phyloP scores from a whole-genome alignment of 2,888 invertebrate species.

The Platerodrilus igneus region DNA sequence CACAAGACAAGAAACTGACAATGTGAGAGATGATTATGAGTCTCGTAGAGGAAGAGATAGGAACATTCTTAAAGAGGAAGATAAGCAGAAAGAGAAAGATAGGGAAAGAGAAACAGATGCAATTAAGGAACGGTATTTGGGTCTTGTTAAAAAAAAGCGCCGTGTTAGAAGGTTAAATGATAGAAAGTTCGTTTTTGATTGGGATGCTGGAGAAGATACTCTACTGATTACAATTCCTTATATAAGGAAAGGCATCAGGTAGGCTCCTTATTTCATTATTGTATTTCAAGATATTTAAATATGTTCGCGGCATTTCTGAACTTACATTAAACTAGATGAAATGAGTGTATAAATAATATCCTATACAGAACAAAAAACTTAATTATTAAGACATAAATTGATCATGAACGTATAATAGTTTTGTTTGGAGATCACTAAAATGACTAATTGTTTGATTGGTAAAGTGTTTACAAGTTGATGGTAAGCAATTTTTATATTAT shows the following conservation, averaged over 20 bases:
- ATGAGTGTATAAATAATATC: no score
- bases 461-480: no score
- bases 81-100: constrained; percentile 66
- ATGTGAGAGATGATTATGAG: constrained; percentile 40
- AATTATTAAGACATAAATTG: no score
- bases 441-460: no score
- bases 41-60: constrained; percentile 47
- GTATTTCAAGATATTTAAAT: no score
- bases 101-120: constrained; percentile 92
- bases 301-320: no score
- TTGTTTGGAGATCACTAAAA: no score
- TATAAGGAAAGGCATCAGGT: constrained; percentile 93
- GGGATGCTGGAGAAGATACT: constrained; percentile 99
- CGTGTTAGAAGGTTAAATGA: constrained; percentile 92
- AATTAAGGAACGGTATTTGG: constrained; percentile 92
- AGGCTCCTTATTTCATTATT: no score
- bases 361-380: no score
- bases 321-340: no score
- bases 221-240: constrained; percentile 92
- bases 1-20: constrained; percentile 37
- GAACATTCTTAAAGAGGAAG: constrained; percentile 50
- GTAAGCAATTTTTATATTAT: no score
- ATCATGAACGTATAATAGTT: no score
- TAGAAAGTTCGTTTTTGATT: constrained; percentile 99
- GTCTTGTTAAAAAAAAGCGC: constrained; percentile 87